Percentiles rank a stretch among this genome's conserved stretches.
Evolutionary conservation across 1,140 invertebrate genomes (phyloP).

Genomic region (Drosophila miranda): DNA sequence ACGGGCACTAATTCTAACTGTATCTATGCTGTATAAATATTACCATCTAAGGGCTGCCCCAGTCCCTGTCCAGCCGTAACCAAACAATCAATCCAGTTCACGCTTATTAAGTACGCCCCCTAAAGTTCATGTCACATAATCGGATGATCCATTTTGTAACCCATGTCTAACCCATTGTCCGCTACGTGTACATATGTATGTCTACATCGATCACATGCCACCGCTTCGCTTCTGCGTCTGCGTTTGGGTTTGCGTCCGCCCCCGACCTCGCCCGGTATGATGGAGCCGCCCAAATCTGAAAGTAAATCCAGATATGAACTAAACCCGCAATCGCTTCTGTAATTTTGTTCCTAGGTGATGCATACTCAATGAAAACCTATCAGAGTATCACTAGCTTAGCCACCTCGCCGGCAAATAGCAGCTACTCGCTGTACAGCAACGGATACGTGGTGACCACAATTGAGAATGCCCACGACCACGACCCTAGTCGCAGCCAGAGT

Average conservation of each 20-base stretch:
- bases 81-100: constrained; percentile 33
- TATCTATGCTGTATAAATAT: constrained; percentile 4
- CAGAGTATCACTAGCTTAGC: constrained; percentile 82
- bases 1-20: constrained; percentile 39
- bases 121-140: constrained; percentile 38
- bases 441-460: constrained; percentile 72
- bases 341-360: constrained; percentile 77
- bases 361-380: constrained; percentile 82
- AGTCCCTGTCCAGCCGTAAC: constrained; percentile 16
- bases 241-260: too few relatives aligned
- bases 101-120: constrained; percentile 50
- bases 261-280: constrained; percentile 8
- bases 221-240: constrained; percentile 52
- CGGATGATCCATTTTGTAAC: constrained; percentile 45
- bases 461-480: constrained; percentile 46
- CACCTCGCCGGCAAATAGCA: constrained; percentile 80
- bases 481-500: constrained; percentile 65
- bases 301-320: constrained; percentile 41
- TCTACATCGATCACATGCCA: constrained; percentile 37
- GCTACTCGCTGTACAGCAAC: constrained; percentile 80
- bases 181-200: constrained; percentile 48
- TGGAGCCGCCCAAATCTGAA: constrained; percentile 22
- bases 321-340: constrained; percentile 61
- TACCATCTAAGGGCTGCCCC: constrained; percentile 27
- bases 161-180: constrained; percentile 51